Evolutionary conservation across 2,797 vertebrate genomes (phyloP).

Genomic region (Triplophysa bombifrons): DNA sequence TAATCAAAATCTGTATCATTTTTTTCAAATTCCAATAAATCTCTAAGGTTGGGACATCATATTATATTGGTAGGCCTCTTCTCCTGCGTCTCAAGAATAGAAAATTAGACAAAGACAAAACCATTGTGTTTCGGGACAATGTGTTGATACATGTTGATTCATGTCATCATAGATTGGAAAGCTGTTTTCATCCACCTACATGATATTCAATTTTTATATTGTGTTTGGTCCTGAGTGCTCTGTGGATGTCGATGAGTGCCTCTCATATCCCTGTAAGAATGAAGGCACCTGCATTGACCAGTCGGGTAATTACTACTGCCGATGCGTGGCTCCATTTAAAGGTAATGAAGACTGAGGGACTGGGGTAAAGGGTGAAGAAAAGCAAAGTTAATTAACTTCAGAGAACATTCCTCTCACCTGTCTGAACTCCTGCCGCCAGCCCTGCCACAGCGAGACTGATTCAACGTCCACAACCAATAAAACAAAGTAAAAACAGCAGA

Average conservation of each 20-base stretch:
- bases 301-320: constrained; percentile 88
- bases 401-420: constrained; percentile 81
- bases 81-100: too few relatives aligned
- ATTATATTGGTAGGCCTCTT: too few relatives aligned
- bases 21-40: too few relatives aligned
- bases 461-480: constrained; percentile 67
- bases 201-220: constrained; percentile 28
- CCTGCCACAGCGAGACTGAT: constrained; percentile 70
- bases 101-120: too few relatives aligned
- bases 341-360: constrained; percentile 85
- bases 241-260: constrained; percentile 80
- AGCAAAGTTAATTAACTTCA: constrained; percentile 87
- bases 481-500: constrained; percentile 38
- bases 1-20: too few relatives aligned
- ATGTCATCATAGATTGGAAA: background rate
- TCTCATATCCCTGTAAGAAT: constrained; percentile 83
- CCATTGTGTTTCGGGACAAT: too few relatives aligned
- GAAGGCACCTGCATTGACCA: constrained; percentile 84
- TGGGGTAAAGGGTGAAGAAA: constrained; percentile 64
- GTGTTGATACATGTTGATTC: background rate
- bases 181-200: background rate
- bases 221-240: constrained; percentile 75
- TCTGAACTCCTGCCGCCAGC: constrained; percentile 76
- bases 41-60: too few relatives aligned
- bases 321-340: constrained; percentile 87